Evolutionary conservation across 2,888 invertebrate genomes (phyloP), one percentile per base, ranked within the genome.

Genomic region (Drosophila pseudotakahashii): DNA sequence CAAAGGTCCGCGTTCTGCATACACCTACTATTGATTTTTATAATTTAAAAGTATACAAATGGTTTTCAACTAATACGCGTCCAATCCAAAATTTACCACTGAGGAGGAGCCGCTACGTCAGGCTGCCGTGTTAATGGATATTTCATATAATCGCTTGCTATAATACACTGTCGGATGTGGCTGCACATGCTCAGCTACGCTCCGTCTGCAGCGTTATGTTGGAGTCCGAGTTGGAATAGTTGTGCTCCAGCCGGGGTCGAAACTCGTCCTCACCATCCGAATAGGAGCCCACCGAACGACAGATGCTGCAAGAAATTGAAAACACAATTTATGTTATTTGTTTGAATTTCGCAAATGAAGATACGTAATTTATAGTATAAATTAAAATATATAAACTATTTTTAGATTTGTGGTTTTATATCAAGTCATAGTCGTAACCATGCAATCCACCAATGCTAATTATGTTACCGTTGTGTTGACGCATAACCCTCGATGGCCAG

Each of bases 231-330:
- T 87, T 90, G 51, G 89, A 90, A 73, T 89, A 89, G 62, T 64
- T 79, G 32, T 90, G 89, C 13, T 81, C 82, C 75, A 80, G 58
- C 53, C 78, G 77, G 19, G 80, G 64, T 39, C 83, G 72, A 59
- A 72, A 83, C 37, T 89, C 90, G 5, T 86, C 90, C 75, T 90
- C 90, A 36, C 87, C 80, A 75, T 91, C 91, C 10, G 91, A 89
- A 78, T 91, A 92, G 53, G 91, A 91, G 55, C 91, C 91, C 58
- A 89, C 90, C 19, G 91, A 92, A n/a, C 91, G 90, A 59, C 89
- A 89, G 59, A 79, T 86, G 23, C 91, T 90, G 41, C 0, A 16
- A 41, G 7, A 37, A 14, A 19, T 13, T 10, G 4, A 42, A 4
- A 41, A 3, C 3, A 41, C 16, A 19, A 19, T 19, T 19, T 2